Percentiles rank a stretch among this genome's conserved stretches.
phyloP scores from a whole-genome alignment of 2,888 invertebrate genomes.

The Scrobipalpa costella region DNA sequence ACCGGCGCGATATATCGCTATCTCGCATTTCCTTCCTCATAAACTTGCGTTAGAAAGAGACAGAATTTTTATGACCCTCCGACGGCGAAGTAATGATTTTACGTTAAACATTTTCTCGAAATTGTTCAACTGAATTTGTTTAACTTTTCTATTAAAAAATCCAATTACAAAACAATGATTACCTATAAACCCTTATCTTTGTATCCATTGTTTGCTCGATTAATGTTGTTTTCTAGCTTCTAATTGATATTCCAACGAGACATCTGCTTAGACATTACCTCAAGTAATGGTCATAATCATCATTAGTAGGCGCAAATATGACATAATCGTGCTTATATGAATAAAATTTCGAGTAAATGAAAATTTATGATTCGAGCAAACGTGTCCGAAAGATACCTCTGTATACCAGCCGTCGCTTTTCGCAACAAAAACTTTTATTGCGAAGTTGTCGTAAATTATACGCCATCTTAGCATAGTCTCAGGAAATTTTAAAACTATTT shows the following conservation, averaged over 20 bases:
- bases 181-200: no score
- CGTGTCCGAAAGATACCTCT: not conserved
- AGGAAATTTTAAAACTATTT: constrained; percentile 51
- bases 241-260: no score
- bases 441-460: constrained; percentile 74
- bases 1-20: constrained; percentile 67
- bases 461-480: constrained; percentile 59
- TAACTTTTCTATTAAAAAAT: constrained; percentile 9
- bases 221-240: no score
- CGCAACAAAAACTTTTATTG: constrained; percentile 78
- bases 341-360: no score
- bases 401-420: constrained; percentile 55
- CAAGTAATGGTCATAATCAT: no score
- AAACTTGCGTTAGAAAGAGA: constrained; percentile 66
- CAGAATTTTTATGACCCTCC: constrained; percentile 59
- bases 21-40: constrained; percentile 71
- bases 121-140: not conserved
- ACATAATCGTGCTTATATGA: no score
- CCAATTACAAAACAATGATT: not conserved
- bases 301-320: no score
- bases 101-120: constrained; percentile 10
- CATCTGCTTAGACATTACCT: no score
- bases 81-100: not conserved
- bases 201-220: no score
- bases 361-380: not conserved